phyloP scores from a whole-genome alignment of 92 coral and sea anemone genomes.

The Epizoanthus ramosus region DNA sequence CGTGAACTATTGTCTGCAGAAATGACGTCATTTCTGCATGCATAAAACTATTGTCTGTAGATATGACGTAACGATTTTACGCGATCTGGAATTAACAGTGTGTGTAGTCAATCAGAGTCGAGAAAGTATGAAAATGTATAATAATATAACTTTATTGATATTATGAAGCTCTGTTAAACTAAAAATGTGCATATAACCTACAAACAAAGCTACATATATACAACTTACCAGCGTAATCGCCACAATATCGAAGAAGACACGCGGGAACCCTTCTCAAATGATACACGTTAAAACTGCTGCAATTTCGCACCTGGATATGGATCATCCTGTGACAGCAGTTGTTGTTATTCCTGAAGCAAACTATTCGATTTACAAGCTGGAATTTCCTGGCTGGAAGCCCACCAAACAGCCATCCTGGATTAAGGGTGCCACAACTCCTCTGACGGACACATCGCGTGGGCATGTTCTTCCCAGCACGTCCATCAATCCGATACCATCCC shows the following conservation, averaged over 20 bases:
- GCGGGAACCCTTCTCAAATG: background rate
- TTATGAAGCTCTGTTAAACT: too few species aligned
- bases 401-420: constrained; percentile 44
- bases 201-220: too few species aligned
- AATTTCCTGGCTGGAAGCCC: constrained; percentile 32
- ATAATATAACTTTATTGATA: too few species aligned
- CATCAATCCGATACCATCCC: background rate
- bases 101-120: too few species aligned
- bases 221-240: background rate
- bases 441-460: constrained; percentile 30
- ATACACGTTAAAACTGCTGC: constrained; percentile 29
- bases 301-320: constrained; percentile 19
- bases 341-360: constrained; percentile 25
- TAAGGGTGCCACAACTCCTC: constrained; percentile 31
- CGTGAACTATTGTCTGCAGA: too few species aligned
- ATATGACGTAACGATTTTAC: too few species aligned
- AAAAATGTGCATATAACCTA: too few species aligned
- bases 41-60: too few species aligned
- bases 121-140: too few species aligned
- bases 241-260: constrained; percentile 23
- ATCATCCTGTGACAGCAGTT: constrained; percentile 35
- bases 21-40: too few species aligned
- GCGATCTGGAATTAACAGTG: too few species aligned
- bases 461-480: constrained; percentile 43
- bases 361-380: constrained; percentile 5